Conservation (phyloP, 1,140 invertebrate species). For the Protaetia brevitarsis region DNA sequence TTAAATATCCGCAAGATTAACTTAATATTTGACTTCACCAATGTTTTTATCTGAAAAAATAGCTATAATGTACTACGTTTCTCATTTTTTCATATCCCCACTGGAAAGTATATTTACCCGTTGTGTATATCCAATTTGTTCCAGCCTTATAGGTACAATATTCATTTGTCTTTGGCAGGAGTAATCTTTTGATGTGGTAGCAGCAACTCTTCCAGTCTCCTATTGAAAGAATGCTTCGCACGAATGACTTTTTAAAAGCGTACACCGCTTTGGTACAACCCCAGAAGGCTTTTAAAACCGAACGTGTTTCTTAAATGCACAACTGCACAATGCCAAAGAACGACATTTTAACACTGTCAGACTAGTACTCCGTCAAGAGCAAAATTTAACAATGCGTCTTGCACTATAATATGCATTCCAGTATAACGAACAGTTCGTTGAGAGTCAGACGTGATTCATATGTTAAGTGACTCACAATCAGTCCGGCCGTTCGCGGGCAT, state of each 20-base stretch:
- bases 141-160: background rate
- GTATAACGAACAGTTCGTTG: background rate
- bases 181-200: background rate
- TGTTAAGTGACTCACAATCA: background rate
- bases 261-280: too few species aligned
- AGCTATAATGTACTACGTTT: too few species aligned
- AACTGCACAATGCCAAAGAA: background rate
- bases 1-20: too few species aligned
- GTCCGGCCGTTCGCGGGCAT: background rate
- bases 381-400: conserved; percentile 1
- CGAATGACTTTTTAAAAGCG: background rate
- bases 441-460: background rate
- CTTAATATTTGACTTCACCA: too few species aligned
- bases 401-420: background rate
- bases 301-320: background rate
- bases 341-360: background rate
- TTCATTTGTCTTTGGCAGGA: background rate
- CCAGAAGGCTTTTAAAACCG: background rate
- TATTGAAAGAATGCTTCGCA: background rate
- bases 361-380: background rate
- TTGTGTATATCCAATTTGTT: too few species aligned
- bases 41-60: too few species aligned
- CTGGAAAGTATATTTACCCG: too few species aligned
- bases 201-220: background rate
- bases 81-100: too few species aligned